phyloP scores from a whole-genome alignment of 2,888 invertebrate species.

The Drosophila anomalata region DNA sequence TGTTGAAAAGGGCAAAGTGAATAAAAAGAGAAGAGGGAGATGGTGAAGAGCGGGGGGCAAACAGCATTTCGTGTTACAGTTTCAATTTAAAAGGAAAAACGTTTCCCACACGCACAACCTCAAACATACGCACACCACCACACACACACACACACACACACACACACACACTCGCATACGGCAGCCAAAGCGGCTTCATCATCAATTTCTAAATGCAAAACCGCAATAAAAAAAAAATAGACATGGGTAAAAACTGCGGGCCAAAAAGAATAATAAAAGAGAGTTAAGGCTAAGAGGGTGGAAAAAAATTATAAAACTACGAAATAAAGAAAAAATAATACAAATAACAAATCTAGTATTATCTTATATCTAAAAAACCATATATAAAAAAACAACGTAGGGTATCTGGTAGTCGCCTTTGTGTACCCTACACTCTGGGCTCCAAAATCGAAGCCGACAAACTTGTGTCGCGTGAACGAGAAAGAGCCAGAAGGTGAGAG shows the following conservation, averaged over 20 bases:
- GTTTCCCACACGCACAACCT: slow-evolving; percentile 58
- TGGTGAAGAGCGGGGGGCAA: slow-evolving; percentile 7
- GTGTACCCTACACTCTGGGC: not conserved
- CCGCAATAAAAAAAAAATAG: slow-evolving; percentile 64
- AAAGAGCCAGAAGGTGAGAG: slow-evolving; percentile 27
- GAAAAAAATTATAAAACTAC: not conserved
- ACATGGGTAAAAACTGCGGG: slow-evolving; percentile 15
- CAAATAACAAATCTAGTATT: not conserved
- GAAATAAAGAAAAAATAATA: not conserved
- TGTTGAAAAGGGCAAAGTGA: slow-evolving; percentile 7
- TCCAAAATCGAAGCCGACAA: slow-evolving; percentile 38
- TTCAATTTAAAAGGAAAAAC: slow-evolving; percentile 71
- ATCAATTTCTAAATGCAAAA: slow-evolving; percentile 77
- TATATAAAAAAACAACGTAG: slow-evolving; percentile 3
- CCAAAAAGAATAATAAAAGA: not conserved
- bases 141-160: slow-evolving; percentile 16
- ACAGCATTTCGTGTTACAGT: slow-evolving; percentile 63
- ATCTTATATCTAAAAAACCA: too few relatives aligned
- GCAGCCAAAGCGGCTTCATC: slow-evolving; percentile 50
- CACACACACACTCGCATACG: slow-evolving; percentile 22
- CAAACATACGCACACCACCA: slow-evolving; percentile 16
- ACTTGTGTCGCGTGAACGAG: slow-evolving; percentile 26
- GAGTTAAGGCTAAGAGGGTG: not conserved
- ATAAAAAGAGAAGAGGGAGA: not conserved
- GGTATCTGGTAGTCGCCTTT: slow-evolving; percentile 2